These are phyloP conservation scores for Cosmia pyralina DNA, from an alignment of 2,888 invertebrate species.

Conservation along the genomic window DNA sequence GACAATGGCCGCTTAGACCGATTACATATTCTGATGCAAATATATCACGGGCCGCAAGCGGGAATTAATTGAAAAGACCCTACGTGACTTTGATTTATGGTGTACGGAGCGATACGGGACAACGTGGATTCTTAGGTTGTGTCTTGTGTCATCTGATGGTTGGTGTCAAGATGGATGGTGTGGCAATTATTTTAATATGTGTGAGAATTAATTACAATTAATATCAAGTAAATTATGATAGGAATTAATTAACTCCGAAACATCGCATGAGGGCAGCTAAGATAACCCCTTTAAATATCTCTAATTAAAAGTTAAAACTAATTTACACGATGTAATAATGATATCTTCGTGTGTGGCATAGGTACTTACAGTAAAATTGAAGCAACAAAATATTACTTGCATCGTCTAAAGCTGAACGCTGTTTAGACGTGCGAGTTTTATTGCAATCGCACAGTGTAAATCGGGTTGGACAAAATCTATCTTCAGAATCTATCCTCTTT, in stretches of 20 bases:
- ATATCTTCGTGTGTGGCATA: neutral
- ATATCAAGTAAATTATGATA: neutral
- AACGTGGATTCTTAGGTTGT: constrained; percentile 55
- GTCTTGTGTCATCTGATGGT: constrained; percentile 58
- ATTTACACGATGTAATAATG: neutral
- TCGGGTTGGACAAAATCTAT: neutral
- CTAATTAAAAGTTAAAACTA: neutral
- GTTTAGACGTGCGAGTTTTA: neutral
- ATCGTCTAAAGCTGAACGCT: neutral
- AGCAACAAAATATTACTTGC: neutral
- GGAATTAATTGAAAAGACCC: constrained; percentile 75
- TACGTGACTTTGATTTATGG: constrained; percentile 73
- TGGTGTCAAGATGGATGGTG: constrained; percentile 53
- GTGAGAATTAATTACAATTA: constrained; percentile 3
- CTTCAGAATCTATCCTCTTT: too few relatives aligned
- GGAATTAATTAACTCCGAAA: neutral
- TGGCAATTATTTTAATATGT: constrained; percentile 43
- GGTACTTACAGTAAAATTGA: neutral
- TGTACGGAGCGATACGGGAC: constrained; percentile 44
- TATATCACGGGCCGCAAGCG: constrained; percentile 69
- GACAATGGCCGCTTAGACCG: constrained; percentile 69
- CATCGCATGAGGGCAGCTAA: neutral
- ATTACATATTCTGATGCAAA: constrained; percentile 76
- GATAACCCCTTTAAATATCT: neutral
- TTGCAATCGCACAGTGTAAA: neutral